Conservation (phyloP, 2,797 vertebrate species). For the Odontamblyopus rebecca region DNA sequence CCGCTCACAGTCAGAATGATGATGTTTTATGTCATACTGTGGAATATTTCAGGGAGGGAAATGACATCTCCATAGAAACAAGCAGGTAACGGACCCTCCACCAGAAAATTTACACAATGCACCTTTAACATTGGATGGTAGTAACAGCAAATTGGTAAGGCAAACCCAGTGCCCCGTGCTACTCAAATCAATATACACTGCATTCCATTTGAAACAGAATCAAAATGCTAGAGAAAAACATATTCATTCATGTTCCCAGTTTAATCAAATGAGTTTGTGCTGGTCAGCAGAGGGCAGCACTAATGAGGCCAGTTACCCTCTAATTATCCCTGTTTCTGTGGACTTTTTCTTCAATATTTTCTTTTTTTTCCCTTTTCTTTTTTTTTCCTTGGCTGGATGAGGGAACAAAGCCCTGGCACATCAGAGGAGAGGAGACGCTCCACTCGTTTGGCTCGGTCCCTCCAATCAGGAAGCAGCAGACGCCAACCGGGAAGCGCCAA, state of each 20-base stretch:
- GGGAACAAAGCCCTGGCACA: slow-evolving; percentile 52
- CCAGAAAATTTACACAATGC: too few relatives aligned
- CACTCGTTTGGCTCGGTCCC: slow-evolving; percentile 46
- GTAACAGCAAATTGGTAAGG: too few relatives aligned
- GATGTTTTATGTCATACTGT: too few relatives aligned
- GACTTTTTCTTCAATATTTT: slow-evolving; percentile 44
- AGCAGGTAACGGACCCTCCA: too few relatives aligned
- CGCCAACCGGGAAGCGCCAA: slow-evolving; percentile 53
- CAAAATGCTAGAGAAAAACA: neutral
- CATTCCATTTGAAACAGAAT: neutral
- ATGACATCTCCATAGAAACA: too few relatives aligned
- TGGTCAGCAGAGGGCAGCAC: slow-evolving; percentile 29
- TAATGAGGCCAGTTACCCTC: slow-evolving; percentile 47
- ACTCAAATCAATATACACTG: neutral
- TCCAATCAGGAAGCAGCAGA: slow-evolving; percentile 48
- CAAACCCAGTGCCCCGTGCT: too few relatives aligned
- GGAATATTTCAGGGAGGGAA: too few relatives aligned
- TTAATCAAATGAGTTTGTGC: slow-evolving; percentile 5
- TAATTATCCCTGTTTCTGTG: slow-evolving; percentile 62
- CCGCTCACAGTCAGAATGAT: too few relatives aligned
- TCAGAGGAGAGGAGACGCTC: slow-evolving; percentile 53
- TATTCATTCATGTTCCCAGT: neutral
- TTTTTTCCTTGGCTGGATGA: slow-evolving; percentile 39
- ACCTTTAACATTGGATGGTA: too few relatives aligned
- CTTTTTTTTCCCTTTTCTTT: slow-evolving; percentile 40